These are phyloP conservation scores for Dromaius novaehollandiae DNA, from an alignment of 2,113 vertebrate species.

Conservation along the genomic window DNA sequence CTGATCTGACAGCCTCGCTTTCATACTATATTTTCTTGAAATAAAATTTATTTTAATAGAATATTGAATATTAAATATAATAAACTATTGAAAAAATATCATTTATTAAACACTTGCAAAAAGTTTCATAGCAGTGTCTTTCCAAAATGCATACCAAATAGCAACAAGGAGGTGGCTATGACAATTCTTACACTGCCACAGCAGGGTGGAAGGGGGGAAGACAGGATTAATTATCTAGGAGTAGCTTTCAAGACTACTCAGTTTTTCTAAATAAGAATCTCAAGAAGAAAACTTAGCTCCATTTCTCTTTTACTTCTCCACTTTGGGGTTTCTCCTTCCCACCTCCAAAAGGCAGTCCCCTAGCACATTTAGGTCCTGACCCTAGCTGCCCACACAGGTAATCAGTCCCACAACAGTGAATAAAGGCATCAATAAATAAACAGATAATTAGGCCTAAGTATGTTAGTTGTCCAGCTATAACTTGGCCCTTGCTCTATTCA, in stretches of 20 bases:
- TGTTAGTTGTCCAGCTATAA: neutral
- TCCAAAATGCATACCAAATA: rapidly evolving
- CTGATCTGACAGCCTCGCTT: neutral
- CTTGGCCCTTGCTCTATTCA: neutral
- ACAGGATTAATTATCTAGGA: neutral
- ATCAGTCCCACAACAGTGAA: neutral
- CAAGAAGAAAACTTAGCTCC: neutral
- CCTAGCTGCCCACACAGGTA: neutral
- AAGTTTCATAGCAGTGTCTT: neutral
- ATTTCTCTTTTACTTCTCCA: neutral
- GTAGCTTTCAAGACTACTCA: neutral
- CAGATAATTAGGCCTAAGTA: neutral
- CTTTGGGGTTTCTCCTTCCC: neutral
- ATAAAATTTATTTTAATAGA: neutral
- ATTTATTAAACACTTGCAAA: neutral
- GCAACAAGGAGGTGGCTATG: neutral
- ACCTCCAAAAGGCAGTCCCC: neutral
- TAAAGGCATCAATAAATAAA: conserved; percentile 1
- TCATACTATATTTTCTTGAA: neutral
- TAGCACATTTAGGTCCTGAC: neutral
- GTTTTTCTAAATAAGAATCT: neutral
- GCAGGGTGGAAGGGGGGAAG: neutral
- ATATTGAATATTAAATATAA: neutral
- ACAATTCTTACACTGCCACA: neutral
- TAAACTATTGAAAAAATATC: neutral